These are phyloP conservation scores for Notarius lentiginosus DNA, from an alignment of 2,113 vertebrate genomes.

Conservation along the genomic window DNA sequence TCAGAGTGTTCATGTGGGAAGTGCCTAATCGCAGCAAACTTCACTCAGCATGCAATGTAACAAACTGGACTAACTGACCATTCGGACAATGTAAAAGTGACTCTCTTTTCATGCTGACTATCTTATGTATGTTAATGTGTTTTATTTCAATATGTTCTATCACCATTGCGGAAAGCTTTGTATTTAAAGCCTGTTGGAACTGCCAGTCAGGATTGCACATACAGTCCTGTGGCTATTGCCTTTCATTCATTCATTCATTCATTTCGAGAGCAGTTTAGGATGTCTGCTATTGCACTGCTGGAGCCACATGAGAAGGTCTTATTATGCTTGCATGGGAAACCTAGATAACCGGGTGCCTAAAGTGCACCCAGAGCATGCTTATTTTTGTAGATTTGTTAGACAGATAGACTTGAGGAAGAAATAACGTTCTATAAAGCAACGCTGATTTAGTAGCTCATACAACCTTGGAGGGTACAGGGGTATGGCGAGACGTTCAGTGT, in stretches of 20 bases:
- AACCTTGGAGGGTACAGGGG: conserved; percentile 61
- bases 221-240: conserved; percentile 65
- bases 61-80: conserved; percentile 43
- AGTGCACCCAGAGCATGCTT: conserved; percentile 79
- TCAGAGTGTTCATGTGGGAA: conserved; percentile 75
- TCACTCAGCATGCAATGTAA: conserved; percentile 59
- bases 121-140: not conserved
- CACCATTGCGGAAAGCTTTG: conserved; percentile 21
- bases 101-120: not conserved
- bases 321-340: conserved; percentile 82
- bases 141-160: conserved; percentile 10
- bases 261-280: conserved; percentile 61
- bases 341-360: conserved; percentile 77
- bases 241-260: conserved; percentile 29
- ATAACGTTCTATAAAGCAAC: conserved; percentile 70
- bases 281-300: conserved; percentile 67
- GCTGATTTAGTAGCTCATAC: conserved; percentile 67
- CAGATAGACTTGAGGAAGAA: conserved; percentile 74
- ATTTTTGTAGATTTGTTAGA: conserved; percentile 79
- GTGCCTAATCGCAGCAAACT: conserved; percentile 74
- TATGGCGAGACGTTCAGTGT: conserved; percentile 55
- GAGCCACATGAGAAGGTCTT: conserved; percentile 70
- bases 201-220: conserved; percentile 66
- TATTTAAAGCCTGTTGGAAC: conserved; percentile 52
- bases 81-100: conserved; percentile 38